Conservation (phyloP, 2,113 vertebrate genomes). For the Himantopus leucocephalus region DNA sequence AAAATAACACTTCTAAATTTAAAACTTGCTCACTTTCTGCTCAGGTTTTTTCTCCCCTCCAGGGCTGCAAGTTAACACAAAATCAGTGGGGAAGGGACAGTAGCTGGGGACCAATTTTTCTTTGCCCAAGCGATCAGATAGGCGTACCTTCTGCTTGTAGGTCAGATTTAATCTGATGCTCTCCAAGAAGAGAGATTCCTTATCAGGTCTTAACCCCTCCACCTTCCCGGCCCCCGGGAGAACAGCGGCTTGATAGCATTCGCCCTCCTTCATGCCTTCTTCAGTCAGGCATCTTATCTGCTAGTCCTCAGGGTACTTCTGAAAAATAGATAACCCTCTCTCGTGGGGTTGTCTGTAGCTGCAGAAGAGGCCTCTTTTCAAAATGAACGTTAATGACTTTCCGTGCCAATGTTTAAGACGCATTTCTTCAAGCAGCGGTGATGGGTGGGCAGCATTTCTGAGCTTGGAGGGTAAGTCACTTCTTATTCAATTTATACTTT, state of each 20-base stretch:
- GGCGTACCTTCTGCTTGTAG: conserved; percentile 19
- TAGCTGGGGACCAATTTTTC: not conserved
- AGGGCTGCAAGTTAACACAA: not conserved
- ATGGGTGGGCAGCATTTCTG: not conserved
- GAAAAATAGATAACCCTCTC: not conserved
- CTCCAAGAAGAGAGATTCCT: not conserved
- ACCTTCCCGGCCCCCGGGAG: not conserved
- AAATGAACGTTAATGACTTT: not conserved
- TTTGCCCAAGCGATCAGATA: not conserved
- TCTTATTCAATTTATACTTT: not conserved
- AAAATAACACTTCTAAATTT: not conserved
- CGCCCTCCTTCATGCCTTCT: not conserved
- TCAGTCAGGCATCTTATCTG: not conserved
- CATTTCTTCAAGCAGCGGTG: not conserved
- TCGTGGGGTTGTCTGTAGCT: not conserved
- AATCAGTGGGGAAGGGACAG: not conserved
- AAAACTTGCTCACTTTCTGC: not conserved
- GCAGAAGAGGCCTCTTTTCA: not conserved
- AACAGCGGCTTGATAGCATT: not conserved
- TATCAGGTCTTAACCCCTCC: not conserved
- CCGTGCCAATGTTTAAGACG: accelerated
- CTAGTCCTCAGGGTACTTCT: not conserved
- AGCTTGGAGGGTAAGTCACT: not conserved
- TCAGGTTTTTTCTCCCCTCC: not conserved
- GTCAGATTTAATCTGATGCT: conserved; percentile 41